phyloP scores from a whole-genome alignment of 2,113 vertebrate species.

The Triplophysa dalaica region DNA sequence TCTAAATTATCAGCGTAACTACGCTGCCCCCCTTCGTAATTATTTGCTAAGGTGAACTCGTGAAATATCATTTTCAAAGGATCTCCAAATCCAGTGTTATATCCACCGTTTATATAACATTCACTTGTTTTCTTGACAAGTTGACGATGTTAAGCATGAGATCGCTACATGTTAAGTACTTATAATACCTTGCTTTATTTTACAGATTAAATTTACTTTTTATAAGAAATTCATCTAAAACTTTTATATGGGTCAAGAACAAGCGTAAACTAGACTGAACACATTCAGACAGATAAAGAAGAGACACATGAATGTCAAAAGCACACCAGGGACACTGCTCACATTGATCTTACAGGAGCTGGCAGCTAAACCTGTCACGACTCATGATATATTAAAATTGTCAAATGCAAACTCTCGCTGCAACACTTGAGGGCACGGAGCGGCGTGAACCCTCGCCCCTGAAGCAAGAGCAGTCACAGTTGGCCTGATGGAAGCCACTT shows the following conservation, averaged over 20 bases:
- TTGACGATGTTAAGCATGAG: too few species aligned
- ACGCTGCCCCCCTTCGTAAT: too few species aligned
- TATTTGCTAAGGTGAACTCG: too few species aligned
- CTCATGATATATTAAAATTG: conserved; percentile 21
- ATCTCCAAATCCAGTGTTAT: too few species aligned
- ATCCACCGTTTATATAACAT: too few species aligned
- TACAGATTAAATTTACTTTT: not conserved
- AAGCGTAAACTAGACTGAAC: not conserved
- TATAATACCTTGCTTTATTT: not conserved
- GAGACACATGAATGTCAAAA: conserved; percentile 21
- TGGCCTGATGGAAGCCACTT: conserved; percentile 19
- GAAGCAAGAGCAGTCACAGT: conserved; percentile 10
- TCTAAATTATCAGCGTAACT: too few species aligned
- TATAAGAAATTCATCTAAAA: conserved; percentile 4
- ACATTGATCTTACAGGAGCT: conserved; percentile 25
- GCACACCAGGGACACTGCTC: not conserved
- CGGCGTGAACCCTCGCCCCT: conserved; percentile 11
- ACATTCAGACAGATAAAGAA: conserved; percentile 17
- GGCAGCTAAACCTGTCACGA: conserved; percentile 3
- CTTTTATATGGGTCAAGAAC: conserved; percentile 38
- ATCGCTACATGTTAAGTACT: not conserved
- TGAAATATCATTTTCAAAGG: too few species aligned
- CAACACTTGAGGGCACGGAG: not conserved
- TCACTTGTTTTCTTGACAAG: too few species aligned
- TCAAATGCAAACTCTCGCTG: not conserved